Evolutionary conservation across 2,113 vertebrate species (phyloP).

Genomic region (Trinectes maculatus): DNA sequence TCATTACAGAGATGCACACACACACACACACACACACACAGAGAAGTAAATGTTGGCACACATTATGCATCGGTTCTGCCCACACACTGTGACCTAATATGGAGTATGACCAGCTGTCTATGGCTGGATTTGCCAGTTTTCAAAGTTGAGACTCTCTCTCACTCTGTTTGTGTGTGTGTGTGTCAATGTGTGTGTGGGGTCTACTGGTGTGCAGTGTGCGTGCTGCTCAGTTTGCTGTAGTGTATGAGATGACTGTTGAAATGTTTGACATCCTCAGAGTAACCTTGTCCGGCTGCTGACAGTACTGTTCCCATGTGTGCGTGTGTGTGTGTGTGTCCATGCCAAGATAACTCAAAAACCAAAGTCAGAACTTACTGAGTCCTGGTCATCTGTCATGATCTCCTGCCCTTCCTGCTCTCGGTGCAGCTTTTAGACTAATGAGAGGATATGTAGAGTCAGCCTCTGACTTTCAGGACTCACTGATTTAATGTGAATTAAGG

Average conservation of each 20-base stretch:
- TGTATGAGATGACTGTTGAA: constrained; percentile 16
- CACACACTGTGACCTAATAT: constrained; percentile 54
- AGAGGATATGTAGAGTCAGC: constrained; percentile 53
- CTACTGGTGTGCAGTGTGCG: not conserved
- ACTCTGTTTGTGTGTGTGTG: not conserved
- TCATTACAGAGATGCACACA: not conserved
- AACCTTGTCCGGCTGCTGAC: constrained; percentile 24
- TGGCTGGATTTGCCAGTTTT: constrained; percentile 57
- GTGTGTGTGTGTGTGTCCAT: not conserved
- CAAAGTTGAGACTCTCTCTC: no score
- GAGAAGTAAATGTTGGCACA: constrained; percentile 45
- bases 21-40: constrained; percentile 30
- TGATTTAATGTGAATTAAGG: constrained; percentile 54
- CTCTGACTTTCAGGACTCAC: constrained; percentile 57
- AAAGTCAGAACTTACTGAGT: constrained; percentile 20
- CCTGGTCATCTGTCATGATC: constrained; percentile 45
- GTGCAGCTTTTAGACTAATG: constrained; percentile 55
- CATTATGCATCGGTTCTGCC: constrained; percentile 49
- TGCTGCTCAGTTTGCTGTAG: not conserved
- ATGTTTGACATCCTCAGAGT: constrained; percentile 5
- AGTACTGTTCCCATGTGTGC: not conserved
- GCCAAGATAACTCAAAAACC: constrained; percentile 21
- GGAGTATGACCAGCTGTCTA: constrained; percentile 71
- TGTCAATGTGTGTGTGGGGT: constrained; percentile 1
- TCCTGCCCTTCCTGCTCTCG: constrained; percentile 29